Evolutionary conservation across 2,888 invertebrate genomes (phyloP).

Genomic region (Yponomeuta malinellus): DNA sequence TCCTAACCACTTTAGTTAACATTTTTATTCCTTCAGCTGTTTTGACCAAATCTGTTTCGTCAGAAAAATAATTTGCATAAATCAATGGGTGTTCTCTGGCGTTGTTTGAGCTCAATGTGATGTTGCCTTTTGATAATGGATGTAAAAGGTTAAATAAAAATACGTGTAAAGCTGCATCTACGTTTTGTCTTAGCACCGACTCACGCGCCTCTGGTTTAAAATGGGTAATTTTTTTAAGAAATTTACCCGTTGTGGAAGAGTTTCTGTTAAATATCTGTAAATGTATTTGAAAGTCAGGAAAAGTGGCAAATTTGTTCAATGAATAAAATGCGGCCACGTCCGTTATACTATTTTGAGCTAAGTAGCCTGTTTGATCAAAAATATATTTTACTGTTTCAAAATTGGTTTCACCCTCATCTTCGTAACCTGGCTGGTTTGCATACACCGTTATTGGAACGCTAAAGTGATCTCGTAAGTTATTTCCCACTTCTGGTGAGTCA

Average conservation of each 20-base stretch:
- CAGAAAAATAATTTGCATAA: slow-evolving; percentile 77
- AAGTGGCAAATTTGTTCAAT: slow-evolving; percentile 40
- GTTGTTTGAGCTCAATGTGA: slow-evolving; percentile 72
- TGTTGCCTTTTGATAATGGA: slow-evolving; percentile 69
- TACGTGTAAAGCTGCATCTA: slow-evolving; percentile 38
- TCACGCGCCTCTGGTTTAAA: slow-evolving; percentile 35
- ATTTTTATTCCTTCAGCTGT: slow-evolving; percentile 38
- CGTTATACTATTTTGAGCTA: slow-evolving; percentile 62
- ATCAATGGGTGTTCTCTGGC: slow-evolving; percentile 77
- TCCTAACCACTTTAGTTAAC: slow-evolving; percentile 37
- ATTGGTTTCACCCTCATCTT: slow-evolving; percentile 29
- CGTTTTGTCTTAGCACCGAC: slow-evolving; percentile 34
- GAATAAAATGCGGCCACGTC: slow-evolving; percentile 79
- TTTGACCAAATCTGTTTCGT: slow-evolving; percentile 65
- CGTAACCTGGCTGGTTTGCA: slow-evolving; percentile 35
- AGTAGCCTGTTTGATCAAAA: slow-evolving; percentile 62
- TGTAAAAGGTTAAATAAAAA: slow-evolving; percentile 52
- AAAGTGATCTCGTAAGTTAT: slow-evolving; percentile 73
- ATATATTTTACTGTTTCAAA: slow-evolving; percentile 63
- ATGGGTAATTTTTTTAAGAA: slow-evolving; percentile 21
- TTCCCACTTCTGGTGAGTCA: slow-evolving; percentile 63
- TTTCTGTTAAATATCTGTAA: slow-evolving; percentile 37
- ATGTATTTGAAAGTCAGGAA: slow-evolving; percentile 46
- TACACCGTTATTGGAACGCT: slow-evolving; percentile 49
- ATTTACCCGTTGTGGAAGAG: slow-evolving; percentile 48